Evolutionary conservation across 2,888 invertebrate genomes (phyloP), one percentile per base, ranked within the genome.

Genomic region (Cryptophagus acutangulus): DNA sequence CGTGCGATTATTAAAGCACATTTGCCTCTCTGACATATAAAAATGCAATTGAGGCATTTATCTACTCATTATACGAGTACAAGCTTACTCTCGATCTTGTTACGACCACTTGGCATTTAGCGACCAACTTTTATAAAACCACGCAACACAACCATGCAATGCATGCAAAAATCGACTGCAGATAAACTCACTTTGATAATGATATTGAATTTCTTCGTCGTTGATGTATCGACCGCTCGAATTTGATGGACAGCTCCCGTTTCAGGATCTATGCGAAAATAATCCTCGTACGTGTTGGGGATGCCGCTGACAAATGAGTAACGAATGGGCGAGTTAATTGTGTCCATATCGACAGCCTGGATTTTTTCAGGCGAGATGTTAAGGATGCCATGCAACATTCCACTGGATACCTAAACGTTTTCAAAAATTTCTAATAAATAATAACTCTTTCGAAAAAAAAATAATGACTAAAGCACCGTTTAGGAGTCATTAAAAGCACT

Each of bases 321-420:
- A 37, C 77, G 77, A 45, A 93, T 89, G 0, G 84, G 81, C 1
- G 88, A 81, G 60, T 88, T 86, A 30, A 92, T 76, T 1, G 90
- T 88, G 61, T 92, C 92, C 79, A 88, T 84, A 67, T 93, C 92
- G 0, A 88, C 82, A 0, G 92, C 92, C 70, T 89, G 87, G 45
- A 93, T 89, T 63, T 88, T 85, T 63, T 90, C 90, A 0, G 92
- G 92, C 18, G 81, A 78, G 13, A 92, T 81, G 42, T 84, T 82
- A 14, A 93, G 75, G 15, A 89, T 82, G 1, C 91, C 92, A 33
- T 89, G 82, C 50, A 90, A 71, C 0, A 87, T 82, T 1, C 91
- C 89, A 53, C 87, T 85, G 43, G 83, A 84, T 14, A 88, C 85
- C 84, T 87, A 54, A 29, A n/a, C n/a, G n/a, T n/a, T n/a, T n/a